These are phyloP conservation scores for Podarcis raffonei DNA, from an alignment of 2,113 vertebrate genomes.

Conservation along the genomic window DNA sequence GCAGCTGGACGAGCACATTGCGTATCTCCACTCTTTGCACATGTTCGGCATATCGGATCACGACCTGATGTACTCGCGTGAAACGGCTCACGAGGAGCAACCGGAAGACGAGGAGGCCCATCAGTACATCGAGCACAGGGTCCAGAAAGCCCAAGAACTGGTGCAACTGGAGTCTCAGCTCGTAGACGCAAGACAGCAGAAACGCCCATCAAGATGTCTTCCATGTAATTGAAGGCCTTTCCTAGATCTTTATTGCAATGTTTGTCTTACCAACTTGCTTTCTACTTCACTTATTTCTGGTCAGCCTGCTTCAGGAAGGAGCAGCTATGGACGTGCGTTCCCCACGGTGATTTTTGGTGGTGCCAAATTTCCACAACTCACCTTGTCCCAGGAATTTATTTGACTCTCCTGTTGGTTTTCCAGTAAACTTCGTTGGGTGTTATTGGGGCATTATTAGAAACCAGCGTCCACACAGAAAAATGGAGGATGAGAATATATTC, in stretches of 20 bases:
- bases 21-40: constrained; percentile 82
- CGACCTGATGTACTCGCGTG: constrained; percentile 86
- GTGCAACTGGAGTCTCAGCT: constrained; percentile 88
- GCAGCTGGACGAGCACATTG: constrained; percentile 86
- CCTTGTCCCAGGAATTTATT: neutral
- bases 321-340: too few relatives aligned
- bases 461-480: neutral
- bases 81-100: constrained; percentile 76
- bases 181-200: constrained; percentile 39
- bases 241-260: too few relatives aligned
- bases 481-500: neutral
- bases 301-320: neutral
- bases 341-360: neutral
- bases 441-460: neutral
- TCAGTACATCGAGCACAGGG: constrained; percentile 85
- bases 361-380: neutral
- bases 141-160: constrained; percentile 91
- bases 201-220: neutral
- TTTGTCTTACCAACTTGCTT: neutral
- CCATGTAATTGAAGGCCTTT: neutral
- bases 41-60: constrained; percentile 96
- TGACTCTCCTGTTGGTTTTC: too few relatives aligned
- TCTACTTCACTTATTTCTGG: too few relatives aligned
- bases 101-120: constrained; percentile 71
- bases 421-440: neutral